Evolutionary conservation across 2,797 vertebrate species (phyloP).

Genomic region (Helostoma temminkii): DNA sequence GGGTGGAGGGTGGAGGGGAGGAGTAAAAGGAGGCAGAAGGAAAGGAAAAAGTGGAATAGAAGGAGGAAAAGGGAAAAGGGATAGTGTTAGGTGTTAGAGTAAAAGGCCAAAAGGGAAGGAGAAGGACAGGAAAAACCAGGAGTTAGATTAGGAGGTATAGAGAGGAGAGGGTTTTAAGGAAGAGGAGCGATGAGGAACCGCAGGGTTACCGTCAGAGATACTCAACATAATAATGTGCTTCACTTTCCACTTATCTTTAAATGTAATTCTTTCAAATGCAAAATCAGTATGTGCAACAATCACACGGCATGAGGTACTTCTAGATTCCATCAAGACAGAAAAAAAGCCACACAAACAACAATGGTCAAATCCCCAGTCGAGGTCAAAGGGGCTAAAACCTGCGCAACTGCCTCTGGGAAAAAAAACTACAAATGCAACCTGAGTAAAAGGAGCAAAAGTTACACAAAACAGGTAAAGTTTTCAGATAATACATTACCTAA

Average conservation of each 20-base stretch:
- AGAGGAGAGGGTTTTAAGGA: slow-evolving; percentile 41
- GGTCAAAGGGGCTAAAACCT: slow-evolving; percentile 6
- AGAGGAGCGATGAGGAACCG: slow-evolving; percentile 45
- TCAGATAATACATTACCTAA: slow-evolving; percentile 62
- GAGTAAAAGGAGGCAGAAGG: neutral
- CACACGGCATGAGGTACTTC: neutral
- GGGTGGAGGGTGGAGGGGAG: slow-evolving; percentile 51
- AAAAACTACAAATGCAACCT: neutral
- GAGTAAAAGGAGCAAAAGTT: neutral
- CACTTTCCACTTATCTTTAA: slow-evolving; percentile 8
- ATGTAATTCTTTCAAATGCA: slow-evolving; percentile 2
- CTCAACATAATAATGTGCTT: slow-evolving; percentile 16
- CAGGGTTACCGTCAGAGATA: slow-evolving; percentile 33
- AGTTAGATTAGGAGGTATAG: slow-evolving; percentile 48
- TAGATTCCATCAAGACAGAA: neutral
- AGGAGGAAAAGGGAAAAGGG: neutral
- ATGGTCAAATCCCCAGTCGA: slow-evolving; percentile 2
- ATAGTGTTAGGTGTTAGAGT: slow-evolving; percentile 2
- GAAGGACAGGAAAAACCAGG: slow-evolving; percentile 32
- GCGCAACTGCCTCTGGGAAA: neutral
- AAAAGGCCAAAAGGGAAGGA: neutral
- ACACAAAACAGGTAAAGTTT: neutral
- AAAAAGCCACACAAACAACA: neutral
- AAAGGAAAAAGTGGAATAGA: slow-evolving; percentile 2
- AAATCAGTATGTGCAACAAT: slow-evolving; percentile 3